A percentile compares a stretch with the other conserved stretches of the same genome.
These are phyloP conservation scores for Tychaedon coryphoeus DNA, from an alignment of 2,113 vertebrate species.

Conservation along the genomic window DNA sequence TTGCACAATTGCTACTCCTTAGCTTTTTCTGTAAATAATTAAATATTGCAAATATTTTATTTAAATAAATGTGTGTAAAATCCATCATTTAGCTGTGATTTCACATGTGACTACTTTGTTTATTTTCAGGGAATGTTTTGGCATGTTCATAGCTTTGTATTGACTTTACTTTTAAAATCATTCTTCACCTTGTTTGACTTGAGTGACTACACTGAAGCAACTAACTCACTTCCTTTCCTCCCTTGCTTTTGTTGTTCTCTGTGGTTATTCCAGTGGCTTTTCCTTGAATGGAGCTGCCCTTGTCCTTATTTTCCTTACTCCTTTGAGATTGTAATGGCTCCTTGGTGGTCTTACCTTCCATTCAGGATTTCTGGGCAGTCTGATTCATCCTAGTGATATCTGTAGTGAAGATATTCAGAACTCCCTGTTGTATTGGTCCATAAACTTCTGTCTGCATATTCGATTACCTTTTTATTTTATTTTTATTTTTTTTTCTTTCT, in stretches of 20 bases:
- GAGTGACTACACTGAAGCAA: not conserved
- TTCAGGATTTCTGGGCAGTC: not conserved
- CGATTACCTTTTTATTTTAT: rapidly evolving
- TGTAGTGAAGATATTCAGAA: not conserved
- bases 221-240: not conserved
- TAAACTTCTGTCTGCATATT: not conserved
- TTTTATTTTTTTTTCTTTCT: no score
- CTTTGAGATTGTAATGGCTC: not conserved
- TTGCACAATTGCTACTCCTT: not conserved
- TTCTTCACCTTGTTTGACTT: not conserved
- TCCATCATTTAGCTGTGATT: not conserved
- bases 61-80: not conserved
- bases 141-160: not conserved
- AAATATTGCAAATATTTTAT: not conserved
- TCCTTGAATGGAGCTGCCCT: not conserved
- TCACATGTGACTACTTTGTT: not conserved
- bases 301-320: not conserved
- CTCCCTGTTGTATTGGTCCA: not conserved
- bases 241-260: not conserved
- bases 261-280: not conserved
- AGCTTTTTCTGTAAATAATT: not conserved
- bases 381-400: not conserved
- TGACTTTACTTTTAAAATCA: not conserved
- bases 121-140: not conserved
- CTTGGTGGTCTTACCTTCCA: not conserved